Conservation (phyloP, 1,140 invertebrate genomes). For the Nebria ingens region DNA sequence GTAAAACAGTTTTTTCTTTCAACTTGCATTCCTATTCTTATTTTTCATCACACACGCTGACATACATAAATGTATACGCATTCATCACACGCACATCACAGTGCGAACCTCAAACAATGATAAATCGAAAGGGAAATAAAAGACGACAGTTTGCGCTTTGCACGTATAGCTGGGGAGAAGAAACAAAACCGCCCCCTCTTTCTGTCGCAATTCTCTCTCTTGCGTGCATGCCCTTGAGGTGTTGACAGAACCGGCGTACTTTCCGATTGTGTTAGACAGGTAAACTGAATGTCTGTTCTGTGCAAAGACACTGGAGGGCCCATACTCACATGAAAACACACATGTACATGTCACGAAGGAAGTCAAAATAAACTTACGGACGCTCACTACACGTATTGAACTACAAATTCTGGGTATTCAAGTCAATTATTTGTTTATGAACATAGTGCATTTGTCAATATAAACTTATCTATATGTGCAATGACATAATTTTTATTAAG, state of each 20-base stretch:
- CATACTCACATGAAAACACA: not conserved
- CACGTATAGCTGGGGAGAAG: not conserved
- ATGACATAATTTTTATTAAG: too few relatives aligned
- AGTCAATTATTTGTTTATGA: too few relatives aligned
- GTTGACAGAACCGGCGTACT: not conserved
- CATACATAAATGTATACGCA: too few relatives aligned
- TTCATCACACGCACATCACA: too few relatives aligned
- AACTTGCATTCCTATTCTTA: not conserved
- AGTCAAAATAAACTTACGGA: too few relatives aligned
- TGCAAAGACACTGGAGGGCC: not conserved
- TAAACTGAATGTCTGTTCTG: not conserved
- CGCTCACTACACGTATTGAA: too few relatives aligned
- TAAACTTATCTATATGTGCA: too few relatives aligned
- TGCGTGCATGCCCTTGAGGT: not conserved
- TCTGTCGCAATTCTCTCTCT: too few relatives aligned
- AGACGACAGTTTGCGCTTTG: not conserved
- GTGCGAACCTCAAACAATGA: conserved; percentile 3
- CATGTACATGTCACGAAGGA: too few relatives aligned
- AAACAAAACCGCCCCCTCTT: not conserved
- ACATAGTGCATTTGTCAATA: too few relatives aligned
- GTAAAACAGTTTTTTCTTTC: too few relatives aligned
- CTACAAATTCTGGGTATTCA: too few relatives aligned
- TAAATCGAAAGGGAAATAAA: conserved; percentile 5
- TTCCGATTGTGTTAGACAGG: conserved; percentile 8
- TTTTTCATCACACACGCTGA: not conserved